These are phyloP conservation scores for Callimorpha dominula DNA, from an alignment of 2,888 invertebrate genomes.

Conservation along the genomic window DNA sequence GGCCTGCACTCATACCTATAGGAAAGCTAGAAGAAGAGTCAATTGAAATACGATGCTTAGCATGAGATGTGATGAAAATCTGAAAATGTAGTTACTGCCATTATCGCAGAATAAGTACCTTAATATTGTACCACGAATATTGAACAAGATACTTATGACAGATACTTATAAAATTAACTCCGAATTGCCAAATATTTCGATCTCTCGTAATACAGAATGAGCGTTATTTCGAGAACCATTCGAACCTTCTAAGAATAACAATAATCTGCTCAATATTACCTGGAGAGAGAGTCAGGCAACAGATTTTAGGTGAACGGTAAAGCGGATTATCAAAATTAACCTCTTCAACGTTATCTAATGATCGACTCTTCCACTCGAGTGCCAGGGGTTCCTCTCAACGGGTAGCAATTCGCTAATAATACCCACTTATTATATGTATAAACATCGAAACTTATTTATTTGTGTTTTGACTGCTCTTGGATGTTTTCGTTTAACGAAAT, in stretches of 20 bases:
- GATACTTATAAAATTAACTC: conserved; percentile 6
- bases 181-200: conserved; percentile 15
- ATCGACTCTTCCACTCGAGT: conserved; percentile 73
- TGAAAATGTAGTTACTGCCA: not conserved
- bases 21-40: not conserved
- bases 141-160: conserved; percentile 8
- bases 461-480: not conserved
- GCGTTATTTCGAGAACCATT: conserved; percentile 28
- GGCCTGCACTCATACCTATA: not conserved
- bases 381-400: conserved; percentile 60
- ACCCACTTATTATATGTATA: conserved; percentile 39
- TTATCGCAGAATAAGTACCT: not conserved
- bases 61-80: not conserved
- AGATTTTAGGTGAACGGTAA: conserved; percentile 69
- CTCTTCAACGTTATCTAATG: conserved; percentile 76
- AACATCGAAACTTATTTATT: conserved; percentile 30
- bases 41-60: not conserved
- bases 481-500: conserved; percentile 1
- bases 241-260: conserved; percentile 38
- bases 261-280: conserved; percentile 48
- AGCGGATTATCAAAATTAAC: conserved; percentile 84
- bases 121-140: conserved; percentile 4
- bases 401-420: conserved; percentile 40
- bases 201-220: conserved; percentile 11
- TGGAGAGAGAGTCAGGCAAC: conserved; percentile 44